phyloP scores from a whole-genome alignment of 2,888 invertebrate genomes.

The Hoplodrina blanda region DNA sequence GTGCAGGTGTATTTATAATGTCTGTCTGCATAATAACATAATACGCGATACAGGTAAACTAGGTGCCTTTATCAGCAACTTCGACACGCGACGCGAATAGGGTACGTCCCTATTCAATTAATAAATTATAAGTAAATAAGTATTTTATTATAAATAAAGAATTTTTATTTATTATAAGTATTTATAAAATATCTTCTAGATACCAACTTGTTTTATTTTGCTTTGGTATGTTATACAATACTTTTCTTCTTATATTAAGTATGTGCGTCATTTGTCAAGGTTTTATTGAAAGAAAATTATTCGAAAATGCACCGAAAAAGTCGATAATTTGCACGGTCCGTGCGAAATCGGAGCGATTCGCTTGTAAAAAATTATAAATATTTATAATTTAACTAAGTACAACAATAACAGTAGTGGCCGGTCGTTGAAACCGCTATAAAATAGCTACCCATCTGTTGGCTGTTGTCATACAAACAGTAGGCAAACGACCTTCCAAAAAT shows the following conservation, averaged over 20 bases:
- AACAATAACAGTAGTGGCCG: conserved; percentile 25
- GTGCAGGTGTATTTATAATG: conserved; percentile 41
- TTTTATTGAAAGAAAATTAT: too few species aligned
- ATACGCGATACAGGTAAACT: conserved; percentile 32
- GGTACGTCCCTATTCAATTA: conserved; percentile 37
- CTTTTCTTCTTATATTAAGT: too few species aligned
- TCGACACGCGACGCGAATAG: conserved; percentile 44
- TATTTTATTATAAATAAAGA: too few species aligned
- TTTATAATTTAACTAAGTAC: conserved; percentile 3
- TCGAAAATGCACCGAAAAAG: too few species aligned
- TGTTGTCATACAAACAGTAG: conserved; percentile 29
- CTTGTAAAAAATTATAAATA: too few species aligned
- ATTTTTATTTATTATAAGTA: too few species aligned
- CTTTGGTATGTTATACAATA: too few species aligned
- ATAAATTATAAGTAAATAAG: not conserved
- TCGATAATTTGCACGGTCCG: too few species aligned
- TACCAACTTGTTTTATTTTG: too few species aligned
- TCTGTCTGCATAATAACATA: conserved; percentile 36
- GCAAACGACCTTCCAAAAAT: conserved; percentile 17
- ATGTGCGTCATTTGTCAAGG: too few species aligned
- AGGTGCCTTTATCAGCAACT: conserved; percentile 40
- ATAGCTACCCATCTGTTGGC: not conserved
- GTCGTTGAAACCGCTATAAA: conserved; percentile 21
- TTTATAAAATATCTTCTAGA: too few species aligned
- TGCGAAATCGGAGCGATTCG: too few species aligned